Evolutionary conservation across 1,140 invertebrate genomes (phyloP).

Genomic region (Euglossa dilemma): DNA sequence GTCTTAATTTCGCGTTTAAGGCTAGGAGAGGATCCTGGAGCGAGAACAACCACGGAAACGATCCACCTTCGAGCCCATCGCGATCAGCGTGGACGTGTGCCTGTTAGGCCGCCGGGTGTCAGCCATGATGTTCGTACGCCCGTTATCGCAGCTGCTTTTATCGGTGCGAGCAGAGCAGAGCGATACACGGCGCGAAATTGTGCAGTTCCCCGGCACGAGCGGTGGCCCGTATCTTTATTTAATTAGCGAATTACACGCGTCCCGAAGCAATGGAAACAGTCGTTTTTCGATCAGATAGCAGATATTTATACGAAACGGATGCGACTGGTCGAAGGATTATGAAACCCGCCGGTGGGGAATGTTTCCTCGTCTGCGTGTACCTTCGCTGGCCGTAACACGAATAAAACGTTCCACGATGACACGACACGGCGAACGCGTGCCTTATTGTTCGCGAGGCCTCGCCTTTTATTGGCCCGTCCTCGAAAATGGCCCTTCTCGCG

Average conservation of each 20-base stretch:
- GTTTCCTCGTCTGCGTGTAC: not conserved
- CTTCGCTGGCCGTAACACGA: not conserved
- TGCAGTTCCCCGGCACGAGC: slow-evolving; percentile 22
- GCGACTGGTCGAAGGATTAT: slow-evolving; percentile 41
- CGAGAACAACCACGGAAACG: not conserved
- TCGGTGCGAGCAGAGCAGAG: not conserved
- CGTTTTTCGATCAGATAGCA: slow-evolving; percentile 44
- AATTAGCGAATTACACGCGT: slow-evolving; percentile 51
- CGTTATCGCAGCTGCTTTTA: slow-evolving; percentile 16
- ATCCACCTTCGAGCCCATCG: not conserved
- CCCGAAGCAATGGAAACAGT: slow-evolving; percentile 32
- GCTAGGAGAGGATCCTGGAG: not conserved
- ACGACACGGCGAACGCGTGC: not conserved
- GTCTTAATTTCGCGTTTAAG: not conserved
- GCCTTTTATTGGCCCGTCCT: not conserved
- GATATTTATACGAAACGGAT: slow-evolving; percentile 52
- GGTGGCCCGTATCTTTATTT: slow-evolving; percentile 44
- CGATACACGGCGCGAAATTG: not conserved
- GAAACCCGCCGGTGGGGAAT: not conserved
- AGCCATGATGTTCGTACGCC: not conserved
- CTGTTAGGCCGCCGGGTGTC: slow-evolving; percentile 6
- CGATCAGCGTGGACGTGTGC: not conserved
- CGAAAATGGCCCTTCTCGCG: not conserved
- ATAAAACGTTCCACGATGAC: slow-evolving; percentile 26
- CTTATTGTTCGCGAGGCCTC: not conserved